These are phyloP conservation scores for Oreochromis aureus DNA, from an alignment of 2,113 vertebrate genomes.

Conservation along the genomic window DNA sequence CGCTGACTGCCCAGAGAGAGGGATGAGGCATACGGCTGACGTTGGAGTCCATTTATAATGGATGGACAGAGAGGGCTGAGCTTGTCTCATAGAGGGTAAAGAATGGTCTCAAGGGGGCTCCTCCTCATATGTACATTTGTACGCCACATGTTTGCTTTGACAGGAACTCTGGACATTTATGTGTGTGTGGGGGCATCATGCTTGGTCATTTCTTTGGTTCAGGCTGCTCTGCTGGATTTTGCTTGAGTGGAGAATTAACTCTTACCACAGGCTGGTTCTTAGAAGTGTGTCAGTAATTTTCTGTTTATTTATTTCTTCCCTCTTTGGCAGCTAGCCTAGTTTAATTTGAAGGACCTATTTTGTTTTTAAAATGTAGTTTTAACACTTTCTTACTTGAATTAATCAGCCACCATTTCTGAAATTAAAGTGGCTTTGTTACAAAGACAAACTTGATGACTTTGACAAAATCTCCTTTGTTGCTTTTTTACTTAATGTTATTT, in stretches of 20 bases:
- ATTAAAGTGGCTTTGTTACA: neutral
- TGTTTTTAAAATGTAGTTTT: neutral
- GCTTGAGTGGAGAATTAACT: constrained; percentile 12
- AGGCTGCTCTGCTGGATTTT: neutral
- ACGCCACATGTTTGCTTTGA: neutral
- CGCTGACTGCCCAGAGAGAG: constrained; percentile 44
- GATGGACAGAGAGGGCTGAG: constrained; percentile 43
- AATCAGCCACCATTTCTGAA: neutral
- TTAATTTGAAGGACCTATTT: neutral
- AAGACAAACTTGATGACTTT: neutral
- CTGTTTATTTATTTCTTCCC: neutral
- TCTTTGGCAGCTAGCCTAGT: neutral
- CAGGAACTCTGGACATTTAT: neutral
- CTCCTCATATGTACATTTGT: constrained; percentile 3
- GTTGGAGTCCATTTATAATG: constrained; percentile 59
- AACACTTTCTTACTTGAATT: neutral
- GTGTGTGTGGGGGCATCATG: neutral
- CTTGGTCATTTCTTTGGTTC: neutral
- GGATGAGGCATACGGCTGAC: constrained; percentile 38
- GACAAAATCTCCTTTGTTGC: neutral
- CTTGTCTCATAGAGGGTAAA: constrained; percentile 55
- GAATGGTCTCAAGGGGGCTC: constrained; percentile 43
- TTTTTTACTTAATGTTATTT: neutral
- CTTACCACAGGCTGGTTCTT: neutral
- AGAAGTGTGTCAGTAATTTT: neutral